phyloP scores from a whole-genome alignment of 2,113 vertebrate genomes.

The Lepidothrix coronata region DNA sequence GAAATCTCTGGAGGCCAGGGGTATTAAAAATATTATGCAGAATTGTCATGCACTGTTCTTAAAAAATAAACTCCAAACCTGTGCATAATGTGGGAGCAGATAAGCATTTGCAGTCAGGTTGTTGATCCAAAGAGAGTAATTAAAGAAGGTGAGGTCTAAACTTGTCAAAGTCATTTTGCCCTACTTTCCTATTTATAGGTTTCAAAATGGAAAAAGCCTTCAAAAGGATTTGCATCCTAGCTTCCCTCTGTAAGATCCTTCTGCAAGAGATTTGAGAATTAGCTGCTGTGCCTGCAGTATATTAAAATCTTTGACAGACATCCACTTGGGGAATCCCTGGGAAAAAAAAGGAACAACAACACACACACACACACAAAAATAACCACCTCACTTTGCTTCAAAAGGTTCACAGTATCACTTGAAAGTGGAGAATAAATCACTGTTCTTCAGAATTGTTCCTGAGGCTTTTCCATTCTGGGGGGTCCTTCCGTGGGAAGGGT shows the following conservation, averaged over 20 bases:
- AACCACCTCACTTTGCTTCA: conserved; percentile 61
- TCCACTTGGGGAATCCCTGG: conserved; percentile 67
- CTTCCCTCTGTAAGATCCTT: conserved; percentile 64
- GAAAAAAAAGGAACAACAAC: conserved; percentile 46
- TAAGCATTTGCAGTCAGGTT: conserved; percentile 57
- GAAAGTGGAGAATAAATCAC: conserved; percentile 46
- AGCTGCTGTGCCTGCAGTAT: conserved; percentile 66
- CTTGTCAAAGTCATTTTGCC: conserved; percentile 68
- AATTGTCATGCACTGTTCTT: conserved; percentile 54
- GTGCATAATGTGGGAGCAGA: conserved; percentile 48
- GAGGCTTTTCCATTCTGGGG: not conserved
- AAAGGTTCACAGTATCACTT: conserved; percentile 52
- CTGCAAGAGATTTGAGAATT: conserved; percentile 67
- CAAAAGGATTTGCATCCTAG: conserved; percentile 68
- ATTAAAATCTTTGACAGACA: conserved; percentile 71
- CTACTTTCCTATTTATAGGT: conserved; percentile 62
- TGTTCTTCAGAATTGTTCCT: not conserved
- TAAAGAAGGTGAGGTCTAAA: conserved; percentile 65
- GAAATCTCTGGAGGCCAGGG: not conserved
- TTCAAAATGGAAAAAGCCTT: conserved; percentile 66
- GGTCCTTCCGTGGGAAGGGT: not conserved
- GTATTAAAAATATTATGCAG: conserved; percentile 61
- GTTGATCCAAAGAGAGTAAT: conserved; percentile 68
- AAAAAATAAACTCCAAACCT: conserved; percentile 67
- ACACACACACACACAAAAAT: not conserved